Base-by-base conservation (phyloP, 2,888 invertebrate species). In the Meta bourneti region DNA sequence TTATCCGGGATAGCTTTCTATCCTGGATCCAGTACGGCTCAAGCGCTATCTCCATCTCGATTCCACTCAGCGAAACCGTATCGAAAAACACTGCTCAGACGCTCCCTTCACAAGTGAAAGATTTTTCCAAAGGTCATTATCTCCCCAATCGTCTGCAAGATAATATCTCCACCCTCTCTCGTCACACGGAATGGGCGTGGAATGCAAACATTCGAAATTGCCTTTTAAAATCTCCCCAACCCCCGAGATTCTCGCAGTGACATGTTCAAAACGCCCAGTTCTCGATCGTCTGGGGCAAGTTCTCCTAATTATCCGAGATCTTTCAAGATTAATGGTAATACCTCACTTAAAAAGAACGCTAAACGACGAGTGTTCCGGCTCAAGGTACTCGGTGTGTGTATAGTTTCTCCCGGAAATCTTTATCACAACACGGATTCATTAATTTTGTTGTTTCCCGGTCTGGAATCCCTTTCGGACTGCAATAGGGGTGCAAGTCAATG, bases 151-250 rank as follows among this genome's bases (percentile, higher is more conserved):
- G 80, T 78, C 78, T 69, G 69, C 83, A 49, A 89, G 75, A 89
- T 75, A 81, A 81, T 82, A 82, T 75, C 71, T 71, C 80, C 83
- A 77, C 83, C 83, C 89, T 77, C 83, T 48, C 89, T 48, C 70
- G 19, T 61, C 89, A 90, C 89, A 84, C 78, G 89, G 89, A 84
- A 90, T 84, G 89, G 89, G 89, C 89, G 89, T 83, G 84, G 89
- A 83, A 90, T 72, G 79, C 89, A 90, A 90, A 90, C 89, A 90
- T 90, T 90, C 89, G 83, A 90, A 90, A 84, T 90, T 90, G 84
- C 89, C 84, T 90, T 90, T 84, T 90, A 90, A 90, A 84, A 72
- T 84, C 89, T 61, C 61, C 9, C 78, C 71, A 54, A 78, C 69
- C 77, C 71, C 78, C 20, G 61, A 71, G 78, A 78, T 89, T 20